Evolutionary conservation across 2,113 vertebrate genomes (phyloP).

Genomic region (Xenopus tropicalis): UCB_Xtro_10.0 CM004449.2:19396001-19396500

Average conservation of each 20-base stretch:
- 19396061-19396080: not conserved
- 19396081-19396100: not conserved
- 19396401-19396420: conserved; percentile 1
- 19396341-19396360: conserved; percentile 34
- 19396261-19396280: conserved; percentile 34
- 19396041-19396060: not conserved
- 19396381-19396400: conserved; percentile 11
- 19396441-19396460: conserved; percentile 2
- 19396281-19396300: conserved; percentile 28
- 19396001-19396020: too few relatives aligned
- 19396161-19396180: conserved; percentile 27
- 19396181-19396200: conserved; percentile 21
- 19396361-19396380: conserved; percentile 5
- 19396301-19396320: conserved; percentile 33
- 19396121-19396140: conserved; percentile 50
- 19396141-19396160: conserved; percentile 2
- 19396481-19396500: not conserved
- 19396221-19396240: conserved; percentile 31
- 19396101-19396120: conserved; percentile 28
- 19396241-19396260: conserved; percentile 37
- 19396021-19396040: too few relatives aligned
- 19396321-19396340: conserved; percentile 34
- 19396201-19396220: conserved; percentile 20
- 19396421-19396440: conserved; percentile 1
- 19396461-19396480: conserved; percentile 17